These are phyloP conservation scores for Alsophila aescularia DNA, from an alignment of 2,888 invertebrate genomes.

Conservation along the genomic window DNA sequence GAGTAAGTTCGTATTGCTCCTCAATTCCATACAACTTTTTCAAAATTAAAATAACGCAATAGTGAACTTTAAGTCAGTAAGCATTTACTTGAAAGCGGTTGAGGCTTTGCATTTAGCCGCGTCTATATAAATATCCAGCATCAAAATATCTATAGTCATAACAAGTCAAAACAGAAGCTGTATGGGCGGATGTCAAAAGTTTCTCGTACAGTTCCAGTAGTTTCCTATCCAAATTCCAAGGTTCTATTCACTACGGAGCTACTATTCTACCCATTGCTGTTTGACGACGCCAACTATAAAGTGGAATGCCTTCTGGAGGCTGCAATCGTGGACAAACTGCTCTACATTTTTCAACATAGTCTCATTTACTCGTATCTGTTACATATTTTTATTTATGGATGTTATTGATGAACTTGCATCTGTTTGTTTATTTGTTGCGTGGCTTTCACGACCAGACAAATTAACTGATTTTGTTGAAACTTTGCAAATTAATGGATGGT, in stretches of 20 bases:
- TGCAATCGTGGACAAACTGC: neutral
- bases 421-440: no score
- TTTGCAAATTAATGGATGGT: no score
- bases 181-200: conserved; percentile 63
- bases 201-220: conserved; percentile 53
- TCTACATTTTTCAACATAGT: no score
- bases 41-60: neutral
- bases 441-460: no score
- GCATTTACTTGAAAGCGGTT: neutral
- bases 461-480: no score
- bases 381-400: no score
- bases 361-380: no score
- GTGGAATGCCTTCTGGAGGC: conserved; percentile 22
- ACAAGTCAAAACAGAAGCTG: conserved; percentile 58
- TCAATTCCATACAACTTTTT: neutral
- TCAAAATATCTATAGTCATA: conserved; percentile 49
- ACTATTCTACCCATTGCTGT: conserved; percentile 1
- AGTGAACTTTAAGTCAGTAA: neutral
- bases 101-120: no score
- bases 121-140: conserved; percentile 3
- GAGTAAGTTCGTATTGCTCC: no score
- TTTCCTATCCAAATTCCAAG: conserved; percentile 40
- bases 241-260: conserved; percentile 26
- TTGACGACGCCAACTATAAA: conserved; percentile 24
- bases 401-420: no score